Evolutionary conservation across 1,140 invertebrate species (phyloP), one percentile per base, ranked within the genome.

Genomic region (Lordiphosa stackelbergi): DNA sequence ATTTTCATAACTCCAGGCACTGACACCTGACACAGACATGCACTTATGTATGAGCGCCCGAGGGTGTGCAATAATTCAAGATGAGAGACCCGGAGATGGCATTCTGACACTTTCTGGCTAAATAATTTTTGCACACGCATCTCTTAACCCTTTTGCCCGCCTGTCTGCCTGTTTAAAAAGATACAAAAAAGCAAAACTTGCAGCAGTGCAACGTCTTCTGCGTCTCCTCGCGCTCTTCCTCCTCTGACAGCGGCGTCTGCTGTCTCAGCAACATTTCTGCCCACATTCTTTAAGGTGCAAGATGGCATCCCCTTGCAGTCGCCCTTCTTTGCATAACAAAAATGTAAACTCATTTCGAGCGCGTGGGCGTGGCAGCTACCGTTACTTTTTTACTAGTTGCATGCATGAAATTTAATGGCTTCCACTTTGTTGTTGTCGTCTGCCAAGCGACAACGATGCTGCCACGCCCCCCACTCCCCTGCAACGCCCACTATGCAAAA

Each of bases 351-450:
- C 77, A 83, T 83, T 83, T 83, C 75, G 71, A 74, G 70, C 63
- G 46, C 60, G 72, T 81, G 72, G 77, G 77, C 73, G 77, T 83
- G 78, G 78, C 78, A 83, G 57, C 53, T 73, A 69, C 53, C 62
- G 11, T 49, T 51, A 37, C 53, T 68, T 47, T 34, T 49, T 28
- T 61, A 79, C 71, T 63, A 79, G 78, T 83, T 83, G 75, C 72
- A 72, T 83, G 78, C 73, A 84, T 83, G 73, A 83, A 84, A 84
- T 84, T 83, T 83, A 83, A 83, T 83, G 78, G 78, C 72, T 69
- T 72, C 72, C 77, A 83, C 73, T 83, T 83, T 83, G 78, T 83
- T 84, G 78, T 77, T 72, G 77, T 75, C 71, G 77, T 47, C 72
- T 73, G 55, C 51, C 42, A 53, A 55, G 55, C 43, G 54, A 63